A percentile compares a stretch with the other conserved stretches of the same genome.
Evolutionary conservation across 53 echinoderm and acorn worm species (phyloP).

Genomic region (Luidia sarsii): DNA sequence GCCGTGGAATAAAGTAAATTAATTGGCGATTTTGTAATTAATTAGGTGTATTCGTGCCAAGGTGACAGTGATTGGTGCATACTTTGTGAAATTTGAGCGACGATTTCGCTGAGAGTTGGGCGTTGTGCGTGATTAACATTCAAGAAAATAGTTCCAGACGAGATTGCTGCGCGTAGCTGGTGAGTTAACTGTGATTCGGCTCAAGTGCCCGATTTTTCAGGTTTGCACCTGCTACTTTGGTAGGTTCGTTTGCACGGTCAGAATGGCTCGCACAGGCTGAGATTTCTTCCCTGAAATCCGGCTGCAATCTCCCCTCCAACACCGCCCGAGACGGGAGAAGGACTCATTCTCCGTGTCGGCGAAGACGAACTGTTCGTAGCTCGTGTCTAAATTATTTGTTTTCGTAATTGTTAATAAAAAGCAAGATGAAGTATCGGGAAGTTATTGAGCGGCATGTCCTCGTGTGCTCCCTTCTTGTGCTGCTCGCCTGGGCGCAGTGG

Average conservation of each 20-base stretch:
- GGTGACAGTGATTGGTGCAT: no score
- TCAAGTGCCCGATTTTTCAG: constrained; percentile 39
- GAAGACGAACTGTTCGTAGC: constrained; percentile 25
- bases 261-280: constrained; percentile 49
- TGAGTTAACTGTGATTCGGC: constrained; percentile 40
- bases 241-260: constrained; percentile 44
- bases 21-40: no score
- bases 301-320: constrained; percentile 19
- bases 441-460: constrained; percentile 72
- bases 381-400: constrained; percentile 17
- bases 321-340: constrained; percentile 51
- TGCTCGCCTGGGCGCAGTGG: constrained; percentile 70
- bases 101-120: no score
- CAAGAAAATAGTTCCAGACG: constrained; percentile 18
- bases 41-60: no score
- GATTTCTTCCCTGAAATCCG: constrained; percentile 39
- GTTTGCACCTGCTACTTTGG: constrained; percentile 18
- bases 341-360: constrained; percentile 18
- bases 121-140: no score
- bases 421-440: constrained; percentile 84
- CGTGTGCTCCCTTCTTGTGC: constrained; percentile 57
- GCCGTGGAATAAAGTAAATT: not conserved
- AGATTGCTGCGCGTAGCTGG: constrained; percentile 23
- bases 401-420: no score
- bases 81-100: no score